Percentiles rank a stretch among this genome's conserved stretches.
phyloP scores from a whole-genome alignment of 2,888 invertebrate species.

The Sipunculus nudus region DNA sequence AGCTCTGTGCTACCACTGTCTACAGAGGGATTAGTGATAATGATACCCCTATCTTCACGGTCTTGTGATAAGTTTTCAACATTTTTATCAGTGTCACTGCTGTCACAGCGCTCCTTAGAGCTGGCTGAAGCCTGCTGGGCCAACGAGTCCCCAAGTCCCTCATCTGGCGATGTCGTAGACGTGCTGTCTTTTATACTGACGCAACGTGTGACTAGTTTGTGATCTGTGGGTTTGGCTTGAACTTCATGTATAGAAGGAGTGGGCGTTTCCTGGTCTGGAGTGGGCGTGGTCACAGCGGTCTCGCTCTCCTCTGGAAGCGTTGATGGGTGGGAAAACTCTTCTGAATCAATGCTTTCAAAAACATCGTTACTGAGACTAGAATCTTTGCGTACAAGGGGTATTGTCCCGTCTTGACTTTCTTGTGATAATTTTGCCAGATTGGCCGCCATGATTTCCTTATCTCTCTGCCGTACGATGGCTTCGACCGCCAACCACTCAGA shows the following conservation, averaged over 20 bases:
- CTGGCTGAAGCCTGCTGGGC: slow-evolving; percentile 19
- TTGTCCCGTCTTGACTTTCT: slow-evolving; percentile 67
- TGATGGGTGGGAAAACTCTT: slow-evolving; percentile 42
- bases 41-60: slow-evolving; percentile 42
- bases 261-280: slow-evolving; percentile 29
- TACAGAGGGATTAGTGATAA: slow-evolving; percentile 67
- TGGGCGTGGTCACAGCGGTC: slow-evolving; percentile 56
- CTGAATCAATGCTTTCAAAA: slow-evolving; percentile 64
- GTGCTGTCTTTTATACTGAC: slow-evolving; percentile 43
- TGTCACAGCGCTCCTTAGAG: slow-evolving; percentile 35
- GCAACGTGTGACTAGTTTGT: background rate
- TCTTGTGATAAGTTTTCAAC: slow-evolving; percentile 23
- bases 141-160: slow-evolving; percentile 57
- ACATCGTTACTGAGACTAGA: slow-evolving; percentile 69
- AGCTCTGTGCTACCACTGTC: slow-evolving; percentile 60
- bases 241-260: background rate
- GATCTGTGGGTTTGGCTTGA: background rate
- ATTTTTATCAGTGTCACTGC: slow-evolving; percentile 31
- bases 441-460: slow-evolving; percentile 76
- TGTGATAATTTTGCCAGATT: slow-evolving; percentile 86
- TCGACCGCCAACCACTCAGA: slow-evolving; percentile 96
- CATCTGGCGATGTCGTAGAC: slow-evolving; percentile 49
- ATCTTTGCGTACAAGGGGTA: slow-evolving; percentile 63
- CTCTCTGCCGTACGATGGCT: slow-evolving; percentile 77
- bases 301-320: slow-evolving; percentile 43